phyloP scores from a whole-genome alignment of 2,888 invertebrate genomes.

The Omphaloscelis lunosa region DNA sequence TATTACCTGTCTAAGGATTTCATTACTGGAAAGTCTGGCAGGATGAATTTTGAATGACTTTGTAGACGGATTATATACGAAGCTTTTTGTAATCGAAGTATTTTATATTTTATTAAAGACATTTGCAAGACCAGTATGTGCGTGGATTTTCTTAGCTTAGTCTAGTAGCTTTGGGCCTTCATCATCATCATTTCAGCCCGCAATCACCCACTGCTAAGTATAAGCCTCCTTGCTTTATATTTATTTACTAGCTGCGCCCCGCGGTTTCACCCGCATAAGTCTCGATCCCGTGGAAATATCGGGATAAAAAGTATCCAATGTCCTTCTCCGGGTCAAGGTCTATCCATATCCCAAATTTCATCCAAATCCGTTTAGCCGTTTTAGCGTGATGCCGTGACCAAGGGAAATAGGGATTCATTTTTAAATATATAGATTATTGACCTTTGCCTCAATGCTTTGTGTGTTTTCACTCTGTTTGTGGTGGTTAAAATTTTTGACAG shows the following conservation, averaged over 20 bases:
- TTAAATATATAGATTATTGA: too few species aligned
- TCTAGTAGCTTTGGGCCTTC: background rate
- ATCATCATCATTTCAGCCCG: background rate
- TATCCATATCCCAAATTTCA: too few species aligned
- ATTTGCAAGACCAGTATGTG: background rate
- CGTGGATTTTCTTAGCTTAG: conserved; percentile 6
- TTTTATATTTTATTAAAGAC: conserved; percentile 22
- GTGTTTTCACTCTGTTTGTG: conserved; percentile 1
- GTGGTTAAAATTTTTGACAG: conserved; percentile 11
- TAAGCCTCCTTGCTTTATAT: background rate
- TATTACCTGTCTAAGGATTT: conserved; percentile 79
- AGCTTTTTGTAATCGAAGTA: conserved; percentile 19
- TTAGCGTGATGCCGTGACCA: too few species aligned
- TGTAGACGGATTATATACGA: conserved; percentile 18
- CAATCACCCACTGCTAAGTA: background rate
- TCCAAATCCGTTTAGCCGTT: too few species aligned
- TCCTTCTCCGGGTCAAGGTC: too few species aligned
- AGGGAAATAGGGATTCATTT: too few species aligned
- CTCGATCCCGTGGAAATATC: too few species aligned
- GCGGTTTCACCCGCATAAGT: too few species aligned
- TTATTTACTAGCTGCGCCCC: too few species aligned
- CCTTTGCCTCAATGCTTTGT: background rate
- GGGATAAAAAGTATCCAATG: too few species aligned
- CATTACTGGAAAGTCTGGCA: conserved; percentile 71
- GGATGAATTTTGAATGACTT: conserved; percentile 68